These are phyloP conservation scores for Serripes groenlandicus DNA, from an alignment of 2,888 invertebrate genomes.

Conservation along the genomic window DNA sequence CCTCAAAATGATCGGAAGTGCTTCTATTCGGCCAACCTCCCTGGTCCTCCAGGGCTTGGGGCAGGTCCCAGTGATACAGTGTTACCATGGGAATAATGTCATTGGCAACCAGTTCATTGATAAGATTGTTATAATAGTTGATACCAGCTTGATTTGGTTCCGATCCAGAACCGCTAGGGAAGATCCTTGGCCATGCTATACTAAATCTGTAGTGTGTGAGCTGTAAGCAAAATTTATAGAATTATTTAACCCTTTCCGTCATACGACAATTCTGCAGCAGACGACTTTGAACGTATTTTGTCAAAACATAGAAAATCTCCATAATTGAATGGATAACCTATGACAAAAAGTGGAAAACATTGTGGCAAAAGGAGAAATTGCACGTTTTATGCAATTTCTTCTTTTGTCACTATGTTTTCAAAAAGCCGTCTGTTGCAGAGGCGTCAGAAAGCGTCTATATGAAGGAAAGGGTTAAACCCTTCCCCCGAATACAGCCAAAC, in stretches of 20 bases:
- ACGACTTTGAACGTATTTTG: too few relatives aligned
- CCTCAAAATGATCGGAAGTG: conserved; percentile 81
- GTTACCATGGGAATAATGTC: conserved; percentile 89
- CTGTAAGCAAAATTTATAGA: conserved; percentile 43
- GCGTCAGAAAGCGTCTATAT: too few relatives aligned
- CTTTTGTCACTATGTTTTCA: too few relatives aligned
- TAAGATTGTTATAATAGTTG: conserved; percentile 92
- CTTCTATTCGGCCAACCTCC: conserved; percentile 86
- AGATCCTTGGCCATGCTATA: conserved; percentile 91
- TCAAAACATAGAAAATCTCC: too few relatives aligned
- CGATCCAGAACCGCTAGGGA: conserved; percentile 88
- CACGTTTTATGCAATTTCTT: too few relatives aligned
- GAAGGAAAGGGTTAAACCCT: too few relatives aligned
- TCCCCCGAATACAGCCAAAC: too few relatives aligned
- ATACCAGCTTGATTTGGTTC: conserved; percentile 89
- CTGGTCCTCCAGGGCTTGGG: conserved; percentile 80
- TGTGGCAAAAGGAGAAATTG: too few relatives aligned
- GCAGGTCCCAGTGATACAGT: conserved; percentile 87
- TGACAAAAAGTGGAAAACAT: too few relatives aligned
- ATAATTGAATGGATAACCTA: too few relatives aligned
- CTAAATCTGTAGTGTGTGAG: conserved; percentile 85
- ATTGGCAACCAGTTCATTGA: conserved; percentile 90
- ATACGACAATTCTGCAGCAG: background rate
- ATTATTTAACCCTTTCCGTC: background rate
- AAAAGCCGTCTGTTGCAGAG: too few relatives aligned